A percentile compares a stretch with the other conserved stretches of the same genome.
phyloP scores from a whole-genome alignment of 1,140 invertebrate genomes.

The Drosophila busckii region DNA sequence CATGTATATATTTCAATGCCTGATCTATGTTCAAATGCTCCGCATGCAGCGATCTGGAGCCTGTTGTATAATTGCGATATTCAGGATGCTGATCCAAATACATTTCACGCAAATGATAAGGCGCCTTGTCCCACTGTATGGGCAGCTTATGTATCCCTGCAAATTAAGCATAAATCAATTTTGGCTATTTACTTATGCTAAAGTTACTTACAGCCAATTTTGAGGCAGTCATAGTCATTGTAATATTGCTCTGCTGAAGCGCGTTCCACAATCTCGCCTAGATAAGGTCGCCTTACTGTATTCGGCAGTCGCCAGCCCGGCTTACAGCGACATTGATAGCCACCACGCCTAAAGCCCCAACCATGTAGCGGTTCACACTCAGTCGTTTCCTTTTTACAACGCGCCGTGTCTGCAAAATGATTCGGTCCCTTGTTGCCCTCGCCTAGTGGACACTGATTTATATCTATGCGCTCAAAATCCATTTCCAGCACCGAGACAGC shows the following conservation, averaged over 20 bases:
- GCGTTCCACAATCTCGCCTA: slow-evolving; percentile 95
- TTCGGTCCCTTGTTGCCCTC: slow-evolving; percentile 94
- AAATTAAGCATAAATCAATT: not conserved
- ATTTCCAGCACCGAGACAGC: slow-evolving; percentile 95
- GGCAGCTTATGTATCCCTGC: slow-evolving; percentile 90
- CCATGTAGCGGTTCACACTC: slow-evolving; percentile 98
- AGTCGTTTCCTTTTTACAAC: slow-evolving; percentile 95
- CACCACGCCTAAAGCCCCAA: slow-evolving; percentile 96
- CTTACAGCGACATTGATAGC: slow-evolving; percentile 96
- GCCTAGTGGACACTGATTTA: slow-evolving; percentile 96
- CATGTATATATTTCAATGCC: slow-evolving; percentile 86
- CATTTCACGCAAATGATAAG: slow-evolving; percentile 84
- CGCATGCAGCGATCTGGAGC: slow-evolving; percentile 82
- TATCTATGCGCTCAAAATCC: slow-evolving; percentile 98
- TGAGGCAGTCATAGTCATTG: slow-evolving; percentile 93
- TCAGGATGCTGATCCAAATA: slow-evolving; percentile 87
- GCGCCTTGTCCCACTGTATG: slow-evolving; percentile 86
- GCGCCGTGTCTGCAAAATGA: slow-evolving; percentile 92
- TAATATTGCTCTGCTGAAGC: slow-evolving; percentile 95
- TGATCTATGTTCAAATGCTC: slow-evolving; percentile 87
- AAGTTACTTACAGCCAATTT: slow-evolving; percentile 91
- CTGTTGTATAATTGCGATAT: slow-evolving; percentile 85
- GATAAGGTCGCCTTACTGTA: slow-evolving; percentile 91
- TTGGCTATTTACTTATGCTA: not conserved
- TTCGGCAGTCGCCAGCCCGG: slow-evolving; percentile 93